Evolutionary conservation across 2,113 vertebrate genomes (phyloP).

Genomic region (Ceuthmochares aereus): DNA sequence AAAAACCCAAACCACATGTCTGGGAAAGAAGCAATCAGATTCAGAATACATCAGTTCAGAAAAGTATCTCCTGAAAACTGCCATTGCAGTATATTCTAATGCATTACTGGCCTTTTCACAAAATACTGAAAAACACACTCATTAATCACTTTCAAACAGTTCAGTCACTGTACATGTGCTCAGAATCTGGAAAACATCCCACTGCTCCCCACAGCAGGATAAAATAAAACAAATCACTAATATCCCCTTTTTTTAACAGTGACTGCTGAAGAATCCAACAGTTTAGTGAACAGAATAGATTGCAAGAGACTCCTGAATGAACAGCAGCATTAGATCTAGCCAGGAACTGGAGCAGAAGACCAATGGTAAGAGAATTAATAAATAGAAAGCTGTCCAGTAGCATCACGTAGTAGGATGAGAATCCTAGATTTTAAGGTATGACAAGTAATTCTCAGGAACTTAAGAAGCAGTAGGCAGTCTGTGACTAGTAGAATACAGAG

Average conservation of each 20-base stretch:
- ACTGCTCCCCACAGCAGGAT: neutral
- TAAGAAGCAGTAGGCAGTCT: neutral
- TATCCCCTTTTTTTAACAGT: neutral
- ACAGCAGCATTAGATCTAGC: neutral
- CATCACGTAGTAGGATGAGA: neutral
- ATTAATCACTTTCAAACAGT: neutral
- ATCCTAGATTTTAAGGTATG: neutral
- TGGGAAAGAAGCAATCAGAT: neutral
- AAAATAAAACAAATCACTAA: neutral
- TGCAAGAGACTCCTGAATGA: neutral
- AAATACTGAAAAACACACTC: neutral
- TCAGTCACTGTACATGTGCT: neutral
- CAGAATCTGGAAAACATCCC: neutral
- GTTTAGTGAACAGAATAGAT: neutral
- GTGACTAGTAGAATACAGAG: neutral
- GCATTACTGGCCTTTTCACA: neutral
- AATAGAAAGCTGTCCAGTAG: constrained; percentile 26
- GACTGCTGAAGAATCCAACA: neutral
- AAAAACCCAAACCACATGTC: rapidly evolving
- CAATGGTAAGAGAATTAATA: neutral
- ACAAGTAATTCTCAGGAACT: neutral
- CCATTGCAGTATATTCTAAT: neutral
- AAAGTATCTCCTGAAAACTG: neutral
- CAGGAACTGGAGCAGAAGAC: constrained; percentile 61
- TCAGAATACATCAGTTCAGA: neutral